Evolutionary conservation across 2,797 vertebrate species (phyloP), one percentile per base, ranked within the genome.

Genomic region (Cuniculus paca): DNA sequence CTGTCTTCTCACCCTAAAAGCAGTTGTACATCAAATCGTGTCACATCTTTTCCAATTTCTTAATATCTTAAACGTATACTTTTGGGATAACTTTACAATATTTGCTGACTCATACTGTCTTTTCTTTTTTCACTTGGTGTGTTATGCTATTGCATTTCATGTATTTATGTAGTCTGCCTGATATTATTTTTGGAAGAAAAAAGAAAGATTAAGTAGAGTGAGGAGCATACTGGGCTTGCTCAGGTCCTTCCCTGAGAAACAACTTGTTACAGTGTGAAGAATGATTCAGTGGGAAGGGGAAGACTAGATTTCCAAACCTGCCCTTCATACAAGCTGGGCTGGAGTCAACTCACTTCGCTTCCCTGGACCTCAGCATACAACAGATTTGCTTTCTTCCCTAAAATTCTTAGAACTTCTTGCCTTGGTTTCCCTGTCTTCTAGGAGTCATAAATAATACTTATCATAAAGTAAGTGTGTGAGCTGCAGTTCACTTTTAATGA

Each of bases 121-220:
- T 80, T 82, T 86, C 28, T 56, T 56, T 56, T 22, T 56, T 56
- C 9, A 52, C 48, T 83, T 94, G 42, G 42, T 80, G 36, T 45
- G 36, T 54, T 77, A 34, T 91, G 39, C 16, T 60, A 56, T 42
- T 61, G 9, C 77, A 72, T 87, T 81, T 87, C 24, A 31, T 42
- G 24, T 75, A 20, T 86, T 31, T 68, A 4, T 54, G 22, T 72
- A 85, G 74, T 68, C 54, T 88, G 78, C 52, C 65, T 92, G 68
- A 81, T 72, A 88, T 85, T 26, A 68, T 77, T 60, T 92, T 61
- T 88, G 48, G 65, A 93, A 84, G 80, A 58, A 54, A 93, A 92
- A 90, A 19, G 63, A 89, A 50, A 96, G 82, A 63, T 70, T 90
- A 48, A 93, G 50, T 2, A 1, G 31, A 88, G 36, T 78, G 16